phyloP scores from a whole-genome alignment of 2,797 vertebrate genomes.

The Sebastes elongatus region DNA sequence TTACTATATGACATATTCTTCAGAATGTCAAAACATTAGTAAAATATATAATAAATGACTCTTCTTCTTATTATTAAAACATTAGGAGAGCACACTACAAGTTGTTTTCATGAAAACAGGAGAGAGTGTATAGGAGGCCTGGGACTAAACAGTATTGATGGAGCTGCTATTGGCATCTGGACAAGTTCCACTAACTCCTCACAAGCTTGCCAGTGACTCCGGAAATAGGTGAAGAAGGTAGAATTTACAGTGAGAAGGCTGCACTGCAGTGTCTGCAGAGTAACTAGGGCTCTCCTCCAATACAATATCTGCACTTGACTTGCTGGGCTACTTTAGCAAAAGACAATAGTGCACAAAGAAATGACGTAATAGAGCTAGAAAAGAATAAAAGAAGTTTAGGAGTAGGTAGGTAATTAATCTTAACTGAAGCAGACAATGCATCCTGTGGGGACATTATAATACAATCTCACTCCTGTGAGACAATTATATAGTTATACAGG shows the following conservation, averaged over 20 bases:
- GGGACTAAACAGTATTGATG: constrained; percentile 48
- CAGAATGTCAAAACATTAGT: neutral
- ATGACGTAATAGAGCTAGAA: constrained; percentile 13
- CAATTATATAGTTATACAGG: constrained; percentile 28
- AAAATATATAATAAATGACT: neutral
- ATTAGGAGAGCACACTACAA: no score
- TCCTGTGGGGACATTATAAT: constrained; percentile 14
- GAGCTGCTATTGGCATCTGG: constrained; percentile 64
- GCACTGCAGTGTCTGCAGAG: constrained; percentile 80
- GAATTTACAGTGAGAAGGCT: constrained; percentile 60
- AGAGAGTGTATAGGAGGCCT: neutral
- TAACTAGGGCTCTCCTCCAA: constrained; percentile 53
- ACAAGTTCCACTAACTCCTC: constrained; percentile 65
- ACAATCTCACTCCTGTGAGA: constrained; percentile 15
- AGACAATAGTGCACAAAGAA: constrained; percentile 25
- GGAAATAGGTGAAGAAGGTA: constrained; percentile 68
- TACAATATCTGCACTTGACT: constrained; percentile 45
- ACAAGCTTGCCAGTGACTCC: constrained; percentile 49
- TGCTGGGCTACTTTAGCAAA: constrained; percentile 11
- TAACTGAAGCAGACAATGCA: constrained; percentile 24
- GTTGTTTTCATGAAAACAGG: constrained; percentile 5
- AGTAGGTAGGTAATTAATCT: constrained; percentile 45
- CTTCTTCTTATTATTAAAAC: neutral
- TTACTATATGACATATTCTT: neutral
- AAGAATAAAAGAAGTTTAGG: constrained; percentile 16